phyloP scores from a whole-genome alignment of 2,113 vertebrate species.

The Telmatochromis sp. region DNA sequence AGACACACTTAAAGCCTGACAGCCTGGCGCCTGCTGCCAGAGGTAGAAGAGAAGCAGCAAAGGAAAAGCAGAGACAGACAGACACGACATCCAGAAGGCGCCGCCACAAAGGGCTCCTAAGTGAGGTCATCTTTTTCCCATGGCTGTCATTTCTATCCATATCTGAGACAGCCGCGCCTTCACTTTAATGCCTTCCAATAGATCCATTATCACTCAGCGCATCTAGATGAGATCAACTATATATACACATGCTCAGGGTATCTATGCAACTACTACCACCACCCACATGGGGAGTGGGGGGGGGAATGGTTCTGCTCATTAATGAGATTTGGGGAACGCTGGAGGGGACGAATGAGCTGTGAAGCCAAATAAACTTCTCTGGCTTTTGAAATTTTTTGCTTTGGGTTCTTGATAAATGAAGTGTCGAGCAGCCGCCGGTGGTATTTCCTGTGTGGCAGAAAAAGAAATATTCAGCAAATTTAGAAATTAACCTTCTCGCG shows the following conservation, averaged over 20 bases:
- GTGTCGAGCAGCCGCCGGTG: slow-evolving; percentile 8
- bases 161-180: neutral
- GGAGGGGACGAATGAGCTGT: slow-evolving; percentile 24
- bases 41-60: neutral
- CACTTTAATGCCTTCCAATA: neutral
- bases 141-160: slow-evolving; percentile 28
- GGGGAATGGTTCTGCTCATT: neutral
- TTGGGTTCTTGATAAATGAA: slow-evolving; percentile 40
- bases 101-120: neutral
- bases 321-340: slow-evolving; percentile 38
- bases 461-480: slow-evolving; percentile 34
- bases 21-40: slow-evolving; percentile 21
- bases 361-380: slow-evolving; percentile 23
- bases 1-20: neutral
- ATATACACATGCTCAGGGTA: neutral
- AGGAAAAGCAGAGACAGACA: neutral
- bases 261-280: neutral
- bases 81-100: neutral
- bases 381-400: slow-evolving; percentile 13
- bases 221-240: slow-evolving; percentile 29
- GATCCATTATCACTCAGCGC: slow-evolving; percentile 2
- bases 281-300: neutral
- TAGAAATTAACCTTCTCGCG: neutral
- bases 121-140: slow-evolving; percentile 31
- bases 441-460: slow-evolving; percentile 14